Conservation (phyloP, 2,888 invertebrate genomes). For the Sarcophaga subvicina region DNA sequence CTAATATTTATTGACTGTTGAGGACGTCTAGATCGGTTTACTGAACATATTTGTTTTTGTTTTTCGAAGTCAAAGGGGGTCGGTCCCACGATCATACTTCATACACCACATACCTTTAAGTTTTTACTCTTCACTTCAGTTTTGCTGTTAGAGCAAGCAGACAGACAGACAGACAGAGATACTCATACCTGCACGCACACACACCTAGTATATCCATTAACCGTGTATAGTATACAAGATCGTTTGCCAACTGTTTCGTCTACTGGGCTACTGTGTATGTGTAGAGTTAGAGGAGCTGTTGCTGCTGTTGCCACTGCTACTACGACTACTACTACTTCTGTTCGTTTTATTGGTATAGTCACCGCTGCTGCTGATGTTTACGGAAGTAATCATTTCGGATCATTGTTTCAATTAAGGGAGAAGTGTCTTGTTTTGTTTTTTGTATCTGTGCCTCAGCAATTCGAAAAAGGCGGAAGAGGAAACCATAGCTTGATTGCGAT, state of each 20-base stretch:
- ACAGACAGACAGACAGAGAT: no score
- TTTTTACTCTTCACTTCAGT: slow-evolving; percentile 33
- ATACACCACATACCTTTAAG: slow-evolving; percentile 28
- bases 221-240: no score
- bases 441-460: slow-evolving; percentile 26
- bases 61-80: slow-evolving; percentile 20
- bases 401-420: slow-evolving; percentile 55
- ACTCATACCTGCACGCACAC: background rate
- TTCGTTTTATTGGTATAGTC: no score
- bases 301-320: background rate
- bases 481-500: slow-evolving; percentile 26
- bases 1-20: slow-evolving; percentile 13
- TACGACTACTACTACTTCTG: no score
- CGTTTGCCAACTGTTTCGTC: slow-evolving; percentile 26
- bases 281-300: slow-evolving; percentile 24
- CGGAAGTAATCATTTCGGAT: slow-evolving; percentile 61
- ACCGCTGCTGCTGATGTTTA: slow-evolving; percentile 63
- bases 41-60: background rate
- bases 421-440: slow-evolving; percentile 54
- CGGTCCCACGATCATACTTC: slow-evolving; percentile 56
- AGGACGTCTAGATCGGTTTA: slow-evolving; percentile 15
- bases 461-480: slow-evolving; percentile 58
- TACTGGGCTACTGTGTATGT: slow-evolving; percentile 45
- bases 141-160: background rate
- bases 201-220: slow-evolving; percentile 2